Base-by-base conservation (phyloP, 2,113 vertebrate genomes). In the Alexandromys fortis region DNA sequence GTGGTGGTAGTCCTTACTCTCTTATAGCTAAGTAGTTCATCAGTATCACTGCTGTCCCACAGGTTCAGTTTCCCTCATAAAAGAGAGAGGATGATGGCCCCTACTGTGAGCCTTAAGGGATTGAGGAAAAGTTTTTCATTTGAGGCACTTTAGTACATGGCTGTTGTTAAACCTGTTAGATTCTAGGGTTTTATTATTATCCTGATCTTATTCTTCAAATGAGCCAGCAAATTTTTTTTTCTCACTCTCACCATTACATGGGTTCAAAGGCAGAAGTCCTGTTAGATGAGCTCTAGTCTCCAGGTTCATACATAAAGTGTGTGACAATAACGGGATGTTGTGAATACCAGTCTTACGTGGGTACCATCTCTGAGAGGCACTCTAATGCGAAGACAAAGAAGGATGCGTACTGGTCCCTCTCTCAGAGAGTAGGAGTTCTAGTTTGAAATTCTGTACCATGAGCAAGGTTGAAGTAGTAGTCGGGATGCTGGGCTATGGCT, bases 161-260 rank as follows among this genome's bases (percentile, higher is more conserved):
- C 52, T 55, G 52, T 55, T 55, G 4, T 55, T 55, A 55, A 55
- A 4, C 16, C 4, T 55, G 4, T 78, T 55, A 24, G 33, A n/a
- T 55, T 11, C 22, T 55, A 47, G 47, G 13, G 0, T 13, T 68
- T 75, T 55, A 28, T 78, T 70, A 49, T 86, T 55, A 45, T 73
- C n/a, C 65, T 89, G 61, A 72, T 45, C 78, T 30, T 94, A n/a
- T 58, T 83, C 42, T 92, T 81, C 94, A 86, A 26, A 63, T 49
- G n/a, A 96, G 22, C 11, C 75, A 90, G 5, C 52, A 7, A 9
- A 63, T 42, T 14, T 35, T 89, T 89, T 11, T 82, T 6, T 86
- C 6, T 47, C 28, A 49, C 11, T 7, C 30, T 68, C 83, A 61
- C 61, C 45, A 17, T 68, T 68, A 12, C 8, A 42, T 42, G 76